These are phyloP conservation scores for Malacoctenus gilli DNA, from an alignment of 2,797 vertebrate species.

Conservation along the genomic window DNA sequence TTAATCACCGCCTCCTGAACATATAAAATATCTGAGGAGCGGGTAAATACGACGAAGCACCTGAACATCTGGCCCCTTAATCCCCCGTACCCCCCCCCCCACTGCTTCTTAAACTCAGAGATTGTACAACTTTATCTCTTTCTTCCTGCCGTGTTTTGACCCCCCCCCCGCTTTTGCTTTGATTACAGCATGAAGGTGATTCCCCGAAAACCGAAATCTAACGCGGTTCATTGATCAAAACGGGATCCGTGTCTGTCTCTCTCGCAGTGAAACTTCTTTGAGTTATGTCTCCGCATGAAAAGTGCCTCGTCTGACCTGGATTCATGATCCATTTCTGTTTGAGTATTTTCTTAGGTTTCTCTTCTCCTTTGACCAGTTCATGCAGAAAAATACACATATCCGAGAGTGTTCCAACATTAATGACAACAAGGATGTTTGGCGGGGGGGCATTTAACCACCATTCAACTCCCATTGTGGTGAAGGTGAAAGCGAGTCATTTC, in stretches of 20 bases:
- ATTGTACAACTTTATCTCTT: too few species aligned
- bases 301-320: not conserved
- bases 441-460: conserved; percentile 3
- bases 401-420: conserved; percentile 12
- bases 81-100: too few species aligned
- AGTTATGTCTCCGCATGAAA: conserved; percentile 5
- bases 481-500: not conserved
- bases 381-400: conserved; percentile 2
- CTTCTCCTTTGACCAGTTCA: not conserved
- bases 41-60: conserved; percentile 40
- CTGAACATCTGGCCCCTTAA: conserved; percentile 51
- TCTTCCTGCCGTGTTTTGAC: too few species aligned
- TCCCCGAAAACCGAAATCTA: conserved; percentile 3
- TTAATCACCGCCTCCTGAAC: conserved; percentile 41
- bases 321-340: conserved; percentile 33
- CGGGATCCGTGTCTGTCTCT: too few species aligned
- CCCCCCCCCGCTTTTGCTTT: conserved; percentile 8
- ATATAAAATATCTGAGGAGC: conserved; percentile 24
- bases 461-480: conserved; percentile 6
- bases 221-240: not conserved
- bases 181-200: conserved; percentile 9
- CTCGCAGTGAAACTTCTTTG: not conserved
- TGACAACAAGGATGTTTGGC: conserved; percentile 9
- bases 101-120: not conserved
- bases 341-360: not conserved